A percentile compares a stretch with the other conserved stretches of the same genome.
phyloP scores from a whole-genome alignment of 2,888 invertebrate genomes.

The Blera fallax region DNA sequence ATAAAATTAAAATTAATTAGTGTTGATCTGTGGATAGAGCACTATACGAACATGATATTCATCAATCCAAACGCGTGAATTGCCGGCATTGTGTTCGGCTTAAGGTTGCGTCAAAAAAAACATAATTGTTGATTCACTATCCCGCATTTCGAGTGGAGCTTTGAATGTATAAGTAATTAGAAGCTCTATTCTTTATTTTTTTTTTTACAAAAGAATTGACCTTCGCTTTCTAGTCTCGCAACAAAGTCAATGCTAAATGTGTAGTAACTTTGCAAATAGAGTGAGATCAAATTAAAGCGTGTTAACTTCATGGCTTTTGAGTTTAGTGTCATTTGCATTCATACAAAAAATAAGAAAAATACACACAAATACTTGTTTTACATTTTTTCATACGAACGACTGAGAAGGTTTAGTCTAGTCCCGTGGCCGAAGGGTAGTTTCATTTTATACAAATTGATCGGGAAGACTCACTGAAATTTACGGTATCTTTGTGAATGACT shows the following conservation, averaged over 20 bases:
- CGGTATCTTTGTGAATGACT: too few relatives aligned
- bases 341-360: not conserved
- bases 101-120: not conserved
- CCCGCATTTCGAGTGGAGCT: not conserved
- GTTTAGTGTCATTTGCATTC: not conserved
- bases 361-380: too few relatives aligned
- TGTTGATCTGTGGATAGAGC: not conserved
- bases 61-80: not conserved
- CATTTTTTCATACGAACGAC: too few relatives aligned
- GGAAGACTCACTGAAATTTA: too few relatives aligned
- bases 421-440: too few relatives aligned
- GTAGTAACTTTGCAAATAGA: not conserved
- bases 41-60: not conserved
- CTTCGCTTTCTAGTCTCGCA: not conserved
- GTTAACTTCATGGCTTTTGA: not conserved
- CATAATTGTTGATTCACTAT: not conserved
- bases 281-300: not conserved
- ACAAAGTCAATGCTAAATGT: not conserved
- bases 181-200: not conserved
- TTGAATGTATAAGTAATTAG: not conserved
- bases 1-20: slow-evolving; percentile 21
- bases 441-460: too few relatives aligned
- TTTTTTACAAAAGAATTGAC: not conserved
- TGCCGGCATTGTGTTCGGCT: not conserved
- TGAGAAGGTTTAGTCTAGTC: too few relatives aligned